A percentile compares a stretch with the other conserved stretches of the same genome.
Conservation (phyloP, 2,113 vertebrate genomes). For the Cavia porcellus region DNA sequence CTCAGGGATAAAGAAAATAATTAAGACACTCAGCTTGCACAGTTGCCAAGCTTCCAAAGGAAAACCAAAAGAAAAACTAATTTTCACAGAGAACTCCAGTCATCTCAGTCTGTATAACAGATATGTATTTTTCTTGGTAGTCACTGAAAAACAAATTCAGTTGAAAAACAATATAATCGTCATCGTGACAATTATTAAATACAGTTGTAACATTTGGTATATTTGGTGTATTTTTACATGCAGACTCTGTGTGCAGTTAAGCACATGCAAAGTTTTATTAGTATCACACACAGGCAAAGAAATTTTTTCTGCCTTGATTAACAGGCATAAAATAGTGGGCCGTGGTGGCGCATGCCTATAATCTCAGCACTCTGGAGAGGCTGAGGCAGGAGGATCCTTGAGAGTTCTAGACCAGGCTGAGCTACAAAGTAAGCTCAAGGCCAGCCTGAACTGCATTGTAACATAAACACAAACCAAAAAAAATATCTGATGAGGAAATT, state of each 20-base stretch:
- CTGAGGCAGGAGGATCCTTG: too few relatives aligned
- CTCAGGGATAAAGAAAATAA: neutral
- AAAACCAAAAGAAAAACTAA: neutral
- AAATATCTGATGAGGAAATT: constrained; percentile 37
- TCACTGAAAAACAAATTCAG: neutral
- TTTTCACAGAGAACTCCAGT: neutral
- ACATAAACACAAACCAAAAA: too few relatives aligned
- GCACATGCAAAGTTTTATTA: neutral
- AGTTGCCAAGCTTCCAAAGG: neutral
- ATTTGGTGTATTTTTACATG: neutral
- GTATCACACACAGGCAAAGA: neutral
- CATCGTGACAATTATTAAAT: neutral
- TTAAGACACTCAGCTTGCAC: neutral
- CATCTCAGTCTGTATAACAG: neutral
- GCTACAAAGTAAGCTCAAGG: too few relatives aligned
- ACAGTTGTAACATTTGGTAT: neutral
- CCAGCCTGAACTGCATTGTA: too few relatives aligned
- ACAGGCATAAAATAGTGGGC: neutral
- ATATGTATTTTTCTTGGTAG: neutral
- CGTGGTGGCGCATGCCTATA: too few relatives aligned
- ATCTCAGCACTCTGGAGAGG: too few relatives aligned
- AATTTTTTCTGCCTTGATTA: constrained; percentile 27
- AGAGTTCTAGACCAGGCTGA: too few relatives aligned
- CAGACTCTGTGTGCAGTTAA: neutral
- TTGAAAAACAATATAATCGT: neutral